phyloP scores from a whole-genome alignment of 2,888 invertebrate species.

The Coenonympha arcania region DNA sequence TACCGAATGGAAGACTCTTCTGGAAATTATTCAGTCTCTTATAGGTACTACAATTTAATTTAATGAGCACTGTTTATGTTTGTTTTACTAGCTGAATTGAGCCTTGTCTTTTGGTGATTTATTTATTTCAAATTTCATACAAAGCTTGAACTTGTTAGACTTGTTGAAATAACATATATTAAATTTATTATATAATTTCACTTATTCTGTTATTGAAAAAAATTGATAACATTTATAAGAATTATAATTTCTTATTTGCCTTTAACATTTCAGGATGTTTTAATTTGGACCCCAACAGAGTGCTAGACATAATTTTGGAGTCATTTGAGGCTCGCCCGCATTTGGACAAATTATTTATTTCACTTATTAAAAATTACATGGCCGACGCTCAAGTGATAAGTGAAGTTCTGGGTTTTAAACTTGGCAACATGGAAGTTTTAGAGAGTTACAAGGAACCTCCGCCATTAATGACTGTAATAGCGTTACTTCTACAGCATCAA shows the following conservation, averaged over 20 bases:
- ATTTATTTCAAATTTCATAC: too few species aligned
- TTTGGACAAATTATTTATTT: slow-evolving; percentile 86
- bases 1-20: slow-evolving; percentile 78
- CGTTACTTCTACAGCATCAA: slow-evolving; percentile 89
- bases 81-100: too few species aligned
- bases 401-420: slow-evolving; percentile 96
- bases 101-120: too few species aligned
- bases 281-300: slow-evolving; percentile 98
- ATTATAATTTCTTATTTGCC: slow-evolving; percentile 28
- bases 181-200: too few species aligned
- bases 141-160: too few species aligned
- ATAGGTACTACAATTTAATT: slow-evolving; percentile 91
- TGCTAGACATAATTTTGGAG: slow-evolving; percentile 95
- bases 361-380: slow-evolving; percentile 87
- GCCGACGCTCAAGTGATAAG: slow-evolving; percentile 86
- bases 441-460: slow-evolving; percentile 80
- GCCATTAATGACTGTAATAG: slow-evolving; percentile 91
- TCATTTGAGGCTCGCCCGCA: slow-evolving; percentile 93
- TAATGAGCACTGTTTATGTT: too few species aligned
- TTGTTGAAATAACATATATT: too few species aligned
- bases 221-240: neutral
- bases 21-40: slow-evolving; percentile 93
- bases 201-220: neutral
- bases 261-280: slow-evolving; percentile 97
- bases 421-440: slow-evolving; percentile 77